These are phyloP conservation scores for Hirundo rustica DNA, from an alignment of 2,797 vertebrate genomes.

Conservation along the genomic window DNA sequence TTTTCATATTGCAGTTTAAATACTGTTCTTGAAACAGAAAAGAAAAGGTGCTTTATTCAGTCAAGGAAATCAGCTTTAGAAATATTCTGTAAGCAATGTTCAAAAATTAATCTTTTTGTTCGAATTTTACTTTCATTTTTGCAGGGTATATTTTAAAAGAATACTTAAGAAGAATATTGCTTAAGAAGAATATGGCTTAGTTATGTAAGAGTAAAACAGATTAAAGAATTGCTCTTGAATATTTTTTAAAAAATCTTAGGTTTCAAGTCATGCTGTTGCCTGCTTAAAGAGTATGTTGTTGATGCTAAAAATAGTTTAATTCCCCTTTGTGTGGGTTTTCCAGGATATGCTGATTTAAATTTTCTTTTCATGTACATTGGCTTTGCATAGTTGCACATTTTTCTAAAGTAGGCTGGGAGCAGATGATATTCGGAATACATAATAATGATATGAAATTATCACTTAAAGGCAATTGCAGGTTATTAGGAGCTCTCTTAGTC, in stretches of 20 bases:
- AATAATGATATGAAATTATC: background rate
- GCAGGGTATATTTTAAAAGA: background rate
- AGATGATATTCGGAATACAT: background rate
- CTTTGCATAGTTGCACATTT: background rate
- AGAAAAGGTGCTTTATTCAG: background rate
- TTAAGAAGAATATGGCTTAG: background rate
- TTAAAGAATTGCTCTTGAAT: background rate
- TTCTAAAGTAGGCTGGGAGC: background rate
- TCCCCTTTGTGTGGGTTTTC: background rate
- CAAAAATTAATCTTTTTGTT: background rate
- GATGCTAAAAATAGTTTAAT: background rate
- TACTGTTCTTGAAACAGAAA: background rate
- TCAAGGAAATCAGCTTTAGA: background rate
- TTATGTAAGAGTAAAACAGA: background rate
- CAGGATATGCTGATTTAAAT: background rate
- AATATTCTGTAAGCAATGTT: background rate
- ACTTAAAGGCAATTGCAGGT: background rate
- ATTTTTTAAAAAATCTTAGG: background rate
- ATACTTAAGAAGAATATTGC: background rate
- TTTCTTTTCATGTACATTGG: background rate
- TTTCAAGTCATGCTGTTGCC: background rate
- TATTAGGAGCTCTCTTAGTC: background rate
- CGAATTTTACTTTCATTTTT: background rate
- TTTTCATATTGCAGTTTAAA: background rate
- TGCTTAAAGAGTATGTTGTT: background rate